Base-by-base conservation (phyloP, 2,888 invertebrate genomes). In the Neocrepidodera transversa region DNA sequence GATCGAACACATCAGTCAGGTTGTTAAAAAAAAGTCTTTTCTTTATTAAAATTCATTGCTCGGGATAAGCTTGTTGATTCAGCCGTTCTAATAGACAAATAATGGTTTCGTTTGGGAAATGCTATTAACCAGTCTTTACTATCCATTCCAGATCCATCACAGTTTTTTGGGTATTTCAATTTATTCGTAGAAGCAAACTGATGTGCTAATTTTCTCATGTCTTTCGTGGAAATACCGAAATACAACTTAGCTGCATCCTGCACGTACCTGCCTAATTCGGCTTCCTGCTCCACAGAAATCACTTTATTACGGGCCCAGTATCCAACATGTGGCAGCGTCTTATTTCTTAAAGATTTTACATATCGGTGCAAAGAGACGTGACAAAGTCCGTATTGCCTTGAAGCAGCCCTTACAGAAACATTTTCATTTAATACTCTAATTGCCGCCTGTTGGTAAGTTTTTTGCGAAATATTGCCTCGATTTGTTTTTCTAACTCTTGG, bases 211-310 rank as follows among this genome's bases (percentile, higher is more conserved):
- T 58, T 43, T 43, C 58, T 42, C 35, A 58, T 42, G n/a, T 45
- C 52, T 30, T 53, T 58, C 11, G 52, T 30, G 17, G 56, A 43
- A 45, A 51, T 18, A 17, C 45, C 51, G 30, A 45, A 57, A 48
- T 60, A 57, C 42, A 48, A 43, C 3, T 57, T 50, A 16, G 38
- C 57, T 13, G 20, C 38, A 49, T 30, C 58, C 28, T 47, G 10
- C 48, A 52, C 42, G 50, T 58, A 61, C 52, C 42, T 58, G 52
- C 52, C 45, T 58, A 47, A 50, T 60, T 42, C 58, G 56, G n/a
- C n/a, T n/a, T n/a, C n/a, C n/a, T n/a, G n/a, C n/a, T n/a, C n/a
- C n/a, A n/a, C n/a, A n/a, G n/a, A n/a, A n/a, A n/a, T n/a, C n/a
- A n/a, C n/a, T n/a, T n/a, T n/a, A n/a, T n/a, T n/a, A n/a, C n/a